These are phyloP conservation scores for Strongylocentrotus purpuratus DNA, from an alignment of 35 echinoderm and acorn worm species.

Conservation along the genomic window DNA sequence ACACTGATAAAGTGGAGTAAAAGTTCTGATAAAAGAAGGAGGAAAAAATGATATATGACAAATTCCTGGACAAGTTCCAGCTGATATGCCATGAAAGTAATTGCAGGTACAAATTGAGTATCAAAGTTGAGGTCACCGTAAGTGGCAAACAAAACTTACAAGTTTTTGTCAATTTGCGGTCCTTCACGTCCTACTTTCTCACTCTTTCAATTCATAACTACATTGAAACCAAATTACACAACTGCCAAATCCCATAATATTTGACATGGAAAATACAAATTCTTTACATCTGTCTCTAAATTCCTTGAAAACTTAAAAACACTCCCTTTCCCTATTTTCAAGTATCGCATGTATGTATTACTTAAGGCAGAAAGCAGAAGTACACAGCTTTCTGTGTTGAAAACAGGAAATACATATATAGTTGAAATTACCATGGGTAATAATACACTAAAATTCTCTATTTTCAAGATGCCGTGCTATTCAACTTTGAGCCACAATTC, in stretches of 20 bases:
- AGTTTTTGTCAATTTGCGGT: background rate
- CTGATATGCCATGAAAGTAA: background rate
- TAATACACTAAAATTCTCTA: too few relatives aligned
- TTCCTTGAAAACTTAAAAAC: background rate
- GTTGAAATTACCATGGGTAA: too few relatives aligned
- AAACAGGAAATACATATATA: too few relatives aligned
- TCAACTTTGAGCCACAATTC: background rate
- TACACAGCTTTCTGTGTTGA: too few relatives aligned
- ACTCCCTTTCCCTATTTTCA: too few relatives aligned
- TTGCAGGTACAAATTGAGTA: background rate
- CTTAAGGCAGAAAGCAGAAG: too few relatives aligned
- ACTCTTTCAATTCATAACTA: background rate
- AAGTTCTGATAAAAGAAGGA: background rate
- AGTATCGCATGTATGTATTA: too few relatives aligned
- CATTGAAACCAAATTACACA: background rate
- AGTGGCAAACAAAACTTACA: background rate
- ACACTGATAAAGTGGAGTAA: background rate
- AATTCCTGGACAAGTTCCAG: background rate
- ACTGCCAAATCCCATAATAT: background rate
- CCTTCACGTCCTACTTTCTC: background rate
- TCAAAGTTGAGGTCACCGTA: background rate
- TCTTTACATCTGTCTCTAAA: background rate
- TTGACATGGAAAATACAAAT: background rate
- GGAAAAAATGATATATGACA: background rate
- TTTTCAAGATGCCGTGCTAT: background rate